Evolutionary conservation across 2,113 vertebrate genomes (phyloP).

Genomic region (Thunnus maccoyii): DNA sequence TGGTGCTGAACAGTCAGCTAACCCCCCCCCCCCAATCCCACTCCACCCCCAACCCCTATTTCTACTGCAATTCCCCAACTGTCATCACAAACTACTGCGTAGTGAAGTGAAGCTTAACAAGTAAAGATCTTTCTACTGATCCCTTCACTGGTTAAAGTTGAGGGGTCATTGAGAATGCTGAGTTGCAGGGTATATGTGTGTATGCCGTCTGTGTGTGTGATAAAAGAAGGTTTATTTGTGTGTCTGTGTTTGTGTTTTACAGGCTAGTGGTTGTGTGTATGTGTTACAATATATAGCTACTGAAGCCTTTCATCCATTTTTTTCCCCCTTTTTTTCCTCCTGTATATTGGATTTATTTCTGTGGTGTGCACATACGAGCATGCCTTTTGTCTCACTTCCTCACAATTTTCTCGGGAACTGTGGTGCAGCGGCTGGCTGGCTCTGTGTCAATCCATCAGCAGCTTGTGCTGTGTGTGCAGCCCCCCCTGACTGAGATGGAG

Average conservation of each 20-base stretch:
- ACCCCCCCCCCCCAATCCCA: not conserved
- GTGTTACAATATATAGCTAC: not conserved
- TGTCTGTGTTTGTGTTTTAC: not conserved
- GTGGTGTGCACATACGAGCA: not conserved
- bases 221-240: constrained; percentile 3
- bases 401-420: constrained; percentile 51
- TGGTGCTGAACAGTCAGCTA: constrained; percentile 52
- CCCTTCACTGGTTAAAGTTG: constrained; percentile 22
- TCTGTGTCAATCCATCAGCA: constrained; percentile 78
- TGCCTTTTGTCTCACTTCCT: constrained; percentile 46
- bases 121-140: constrained; percentile 30
- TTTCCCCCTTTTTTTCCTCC: not conserved
- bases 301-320: not conserved
- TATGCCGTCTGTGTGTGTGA: not conserved
- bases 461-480: constrained; percentile 81
- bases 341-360: constrained; percentile 20
- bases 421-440: constrained; percentile 68
- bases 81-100: constrained; percentile 53
- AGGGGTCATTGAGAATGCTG: constrained; percentile 12
- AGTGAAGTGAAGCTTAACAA: constrained; percentile 35
- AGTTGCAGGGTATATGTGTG: not conserved
- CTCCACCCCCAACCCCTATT: not conserved
- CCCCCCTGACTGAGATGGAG: constrained; percentile 51
- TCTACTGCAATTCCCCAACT: constrained; percentile 42
- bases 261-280: not conserved